Conservation (phyloP, 37 sponge, comb jelly and placozoan species). For the Tethya wilhelma region DNA sequence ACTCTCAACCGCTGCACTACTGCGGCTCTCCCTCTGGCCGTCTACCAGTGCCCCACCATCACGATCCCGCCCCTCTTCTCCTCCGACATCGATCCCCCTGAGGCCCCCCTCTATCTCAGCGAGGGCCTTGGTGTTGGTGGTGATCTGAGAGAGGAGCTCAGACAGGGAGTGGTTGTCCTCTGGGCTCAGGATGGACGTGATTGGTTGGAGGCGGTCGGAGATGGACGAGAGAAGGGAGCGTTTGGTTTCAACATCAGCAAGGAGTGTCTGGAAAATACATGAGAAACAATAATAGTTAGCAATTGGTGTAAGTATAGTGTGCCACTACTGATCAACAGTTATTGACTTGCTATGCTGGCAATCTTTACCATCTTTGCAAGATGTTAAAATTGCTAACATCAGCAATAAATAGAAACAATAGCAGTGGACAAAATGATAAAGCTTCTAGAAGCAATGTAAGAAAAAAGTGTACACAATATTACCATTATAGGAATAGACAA, state of each 20-base stretch:
- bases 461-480: neutral
- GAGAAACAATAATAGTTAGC: no score
- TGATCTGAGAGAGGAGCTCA: constrained; percentile 35
- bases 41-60: neutral
- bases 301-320: no score
- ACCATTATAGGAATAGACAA: neutral
- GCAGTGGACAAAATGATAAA: no score
- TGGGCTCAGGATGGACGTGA: constrained; percentile 15
- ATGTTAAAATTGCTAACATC: no score
- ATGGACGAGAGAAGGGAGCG: neutral
- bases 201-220: constrained; percentile 24
- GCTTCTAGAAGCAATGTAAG: neutral
- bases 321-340: no score
- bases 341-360: no score
- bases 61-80: neutral
- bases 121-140: neutral
- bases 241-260: constrained; percentile 8
- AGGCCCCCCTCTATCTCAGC: constrained; percentile 12
- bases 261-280: no score
- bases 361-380: no score
- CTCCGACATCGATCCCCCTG: neutral
- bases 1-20: neutral
- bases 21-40: neutral
- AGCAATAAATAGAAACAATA: no score
- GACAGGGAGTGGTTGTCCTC: neutral